Base-by-base conservation (phyloP, 2,113 vertebrate species). In the Nerophis ophidion region DNA sequence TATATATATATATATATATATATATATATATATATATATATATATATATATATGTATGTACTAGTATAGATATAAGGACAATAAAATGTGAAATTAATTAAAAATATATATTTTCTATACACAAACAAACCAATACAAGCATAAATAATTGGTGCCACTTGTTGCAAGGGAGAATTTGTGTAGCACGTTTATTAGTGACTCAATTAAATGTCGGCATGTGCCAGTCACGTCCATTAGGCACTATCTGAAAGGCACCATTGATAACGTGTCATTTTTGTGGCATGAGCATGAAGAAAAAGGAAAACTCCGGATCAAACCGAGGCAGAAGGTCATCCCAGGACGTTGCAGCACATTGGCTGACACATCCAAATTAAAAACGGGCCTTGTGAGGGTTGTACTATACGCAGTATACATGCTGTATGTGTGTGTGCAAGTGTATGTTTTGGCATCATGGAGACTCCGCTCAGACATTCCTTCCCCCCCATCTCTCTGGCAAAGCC, bases 401-500 rank as follows among this genome's bases (percentile, higher is more conserved):
- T 70, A 57, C 44, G 42, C 33, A 61, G 69, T 53, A 17, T 60
- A 59, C 65, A 65, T 9, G 19, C 58, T 65, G 45, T 65, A 54
- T 58, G 54, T 35, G 40, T 48, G 52, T 61, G 49, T 59, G 65
- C 17, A 58, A 65, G 19, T 81, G 70, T 34, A 58, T 36, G 1
- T 65, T 63, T 77, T 57, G 38, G 69, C 63, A 71, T 67, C 71
- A 63, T 52, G 72, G 71, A 55, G 38, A 52, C 70, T 61, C 8
- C 17, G 56, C 60, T 75, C 51, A 67, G 72, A 71, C 69, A 62
- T 77, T 81, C 69, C 57, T 80, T 64, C 55, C 51, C 57, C 57
- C 64, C 74, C 66, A 61, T 77, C 63, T 82, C 80, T 60, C 70
- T 80, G 80, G 79, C 75, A 80, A 58, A 60, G 44, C 64, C 61